Evolutionary conservation across 2,888 invertebrate genomes (phyloP).

Genomic region (Linyphia triangularis): DNA sequence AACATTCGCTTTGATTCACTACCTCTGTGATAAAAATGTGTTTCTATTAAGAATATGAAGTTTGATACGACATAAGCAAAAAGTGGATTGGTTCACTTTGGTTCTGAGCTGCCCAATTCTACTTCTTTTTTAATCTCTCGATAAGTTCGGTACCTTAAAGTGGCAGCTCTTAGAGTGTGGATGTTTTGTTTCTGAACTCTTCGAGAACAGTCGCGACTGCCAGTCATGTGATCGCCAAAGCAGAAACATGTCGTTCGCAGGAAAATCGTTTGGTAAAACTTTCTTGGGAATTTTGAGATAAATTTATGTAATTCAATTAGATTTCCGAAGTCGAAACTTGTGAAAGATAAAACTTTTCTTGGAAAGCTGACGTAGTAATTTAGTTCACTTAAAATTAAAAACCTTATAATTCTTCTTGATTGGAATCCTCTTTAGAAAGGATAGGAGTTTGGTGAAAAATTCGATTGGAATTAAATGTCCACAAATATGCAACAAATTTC

Average conservation of each 20-base stretch:
- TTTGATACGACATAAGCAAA: too few relatives aligned
- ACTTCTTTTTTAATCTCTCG: not conserved
- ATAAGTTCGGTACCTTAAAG: not conserved
- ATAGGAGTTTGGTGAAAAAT: too few relatives aligned
- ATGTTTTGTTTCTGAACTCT: constrained; percentile 16
- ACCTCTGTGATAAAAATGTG: not conserved
- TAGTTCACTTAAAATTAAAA: not conserved
- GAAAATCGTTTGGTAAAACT: not conserved
- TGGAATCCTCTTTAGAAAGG: too few relatives aligned
- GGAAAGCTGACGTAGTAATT: not conserved
- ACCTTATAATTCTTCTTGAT: not conserved
- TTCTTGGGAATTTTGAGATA: not conserved
- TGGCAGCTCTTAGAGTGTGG: constrained; percentile 8
- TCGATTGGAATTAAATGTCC: too few relatives aligned
- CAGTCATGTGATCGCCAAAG: not conserved
- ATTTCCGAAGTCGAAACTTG: not conserved
- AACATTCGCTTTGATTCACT: not conserved
- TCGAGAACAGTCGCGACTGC: constrained; percentile 12
- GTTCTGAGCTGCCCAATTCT: not conserved
- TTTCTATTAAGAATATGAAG: not conserved
- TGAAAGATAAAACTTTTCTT: not conserved
- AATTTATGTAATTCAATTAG: constrained; percentile 12
- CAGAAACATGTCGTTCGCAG: constrained; percentile 33
- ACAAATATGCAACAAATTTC: too few relatives aligned
- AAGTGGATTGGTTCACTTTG: too few relatives aligned